Percentiles rank a stretch among this genome's conserved stretches.
Evolutionary conservation across 64 coral and sea anemone genomes (phyloP).

Genomic region (Porites lutea): DNA sequence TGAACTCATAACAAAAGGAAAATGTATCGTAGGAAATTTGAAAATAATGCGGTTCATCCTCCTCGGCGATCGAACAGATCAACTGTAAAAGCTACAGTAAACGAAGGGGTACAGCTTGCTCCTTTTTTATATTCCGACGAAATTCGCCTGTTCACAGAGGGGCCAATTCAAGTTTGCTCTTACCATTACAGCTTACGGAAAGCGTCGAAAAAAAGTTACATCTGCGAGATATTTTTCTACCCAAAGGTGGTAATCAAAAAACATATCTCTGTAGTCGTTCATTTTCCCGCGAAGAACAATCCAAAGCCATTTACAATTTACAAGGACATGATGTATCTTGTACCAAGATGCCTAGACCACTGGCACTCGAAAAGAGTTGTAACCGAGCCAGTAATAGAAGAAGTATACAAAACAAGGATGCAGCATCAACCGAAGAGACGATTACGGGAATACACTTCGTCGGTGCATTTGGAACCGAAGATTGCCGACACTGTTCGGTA

Average conservation of each 20-base stretch:
- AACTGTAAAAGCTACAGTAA: not conserved
- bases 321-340: slow-evolving; percentile 32
- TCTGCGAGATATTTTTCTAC: slow-evolving; percentile 41
- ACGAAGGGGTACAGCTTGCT: not conserved
- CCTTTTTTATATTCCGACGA: slow-evolving; percentile 20
- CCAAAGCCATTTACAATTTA: not conserved
- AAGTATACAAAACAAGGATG: slow-evolving; percentile 19
- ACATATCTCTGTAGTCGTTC: slow-evolving; percentile 15
- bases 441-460: slow-evolving; percentile 11
- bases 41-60: not conserved
- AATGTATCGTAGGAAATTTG: slow-evolving; percentile 8
- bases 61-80: not conserved
- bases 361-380: slow-evolving; percentile 24
- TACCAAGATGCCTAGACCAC: slow-evolving; percentile 16
- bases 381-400: slow-evolving; percentile 17
- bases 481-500: not conserved
- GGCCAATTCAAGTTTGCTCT: slow-evolving; percentile 16
- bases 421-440: not conserved
- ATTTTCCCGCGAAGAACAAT: slow-evolving; percentile 36
- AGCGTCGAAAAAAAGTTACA: slow-evolving; percentile 4
- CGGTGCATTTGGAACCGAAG: slow-evolving; percentile 20
- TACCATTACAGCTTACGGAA: slow-evolving; percentile 15
- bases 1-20: not conserved
- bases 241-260: slow-evolving; percentile 32
- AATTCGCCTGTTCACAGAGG: slow-evolving; percentile 17